phyloP scores from a whole-genome alignment of 2,888 invertebrate genomes.

The Tubulanus polymorphus region DNA sequence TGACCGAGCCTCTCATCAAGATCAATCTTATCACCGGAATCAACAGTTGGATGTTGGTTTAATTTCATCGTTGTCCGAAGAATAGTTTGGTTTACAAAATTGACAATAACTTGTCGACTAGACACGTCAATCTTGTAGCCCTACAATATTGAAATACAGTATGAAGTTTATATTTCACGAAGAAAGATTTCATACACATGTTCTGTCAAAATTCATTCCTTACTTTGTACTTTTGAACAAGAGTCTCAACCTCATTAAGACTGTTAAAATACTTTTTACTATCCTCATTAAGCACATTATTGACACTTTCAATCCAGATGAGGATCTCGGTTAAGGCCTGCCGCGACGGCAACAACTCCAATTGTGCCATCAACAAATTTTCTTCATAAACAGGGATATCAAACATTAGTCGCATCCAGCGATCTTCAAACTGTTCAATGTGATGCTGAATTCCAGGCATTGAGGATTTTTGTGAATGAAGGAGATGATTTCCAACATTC shows the following conservation, averaged over 20 bases:
- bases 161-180: not conserved
- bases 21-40: slow-evolving; percentile 34
- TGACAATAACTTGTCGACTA: slow-evolving; percentile 44
- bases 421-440: slow-evolving; percentile 33
- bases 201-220: not conserved
- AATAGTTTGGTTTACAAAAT: slow-evolving; percentile 47
- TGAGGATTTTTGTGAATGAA: slow-evolving; percentile 31
- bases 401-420: slow-evolving; percentile 39
- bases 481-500: slow-evolving; percentile 36
- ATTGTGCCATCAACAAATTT: slow-evolving; percentile 43
- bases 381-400: slow-evolving; percentile 39
- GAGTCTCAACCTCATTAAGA: slow-evolving; percentile 37
- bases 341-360: slow-evolving; percentile 48
- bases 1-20: slow-evolving; percentile 42
- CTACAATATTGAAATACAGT: slow-evolving; percentile 18
- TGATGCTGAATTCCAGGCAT: slow-evolving; percentile 28
- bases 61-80: slow-evolving; percentile 27
- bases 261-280: slow-evolving; percentile 26
- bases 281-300: slow-evolving; percentile 33
- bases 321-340: slow-evolving; percentile 45
- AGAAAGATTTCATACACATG: not conserved
- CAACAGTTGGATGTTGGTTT: slow-evolving; percentile 22
- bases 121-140: slow-evolving; percentile 45
- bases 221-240: slow-evolving; percentile 47
- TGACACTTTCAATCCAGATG: slow-evolving; percentile 40